Evolutionary conservation across 2,888 invertebrate genomes (phyloP).

Genomic region (Tubulanus polymorphus): DNA sequence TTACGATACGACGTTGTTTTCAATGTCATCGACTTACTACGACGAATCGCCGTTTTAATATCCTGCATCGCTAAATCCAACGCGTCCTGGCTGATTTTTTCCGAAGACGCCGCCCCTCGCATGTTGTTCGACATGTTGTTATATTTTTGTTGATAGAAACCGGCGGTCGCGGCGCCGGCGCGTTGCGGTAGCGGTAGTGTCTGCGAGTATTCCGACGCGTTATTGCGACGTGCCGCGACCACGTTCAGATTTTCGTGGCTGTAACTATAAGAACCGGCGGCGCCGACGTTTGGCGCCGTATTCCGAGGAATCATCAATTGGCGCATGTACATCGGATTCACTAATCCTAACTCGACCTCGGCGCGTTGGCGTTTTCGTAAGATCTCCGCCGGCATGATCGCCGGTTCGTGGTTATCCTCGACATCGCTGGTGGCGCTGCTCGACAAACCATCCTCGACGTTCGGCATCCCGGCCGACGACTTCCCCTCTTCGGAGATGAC

Average conservation of each 20-base stretch:
- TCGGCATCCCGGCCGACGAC: constrained; percentile 65
- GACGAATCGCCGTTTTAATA: constrained; percentile 74
- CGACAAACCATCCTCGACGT: constrained; percentile 88
- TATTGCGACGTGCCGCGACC: not conserved
- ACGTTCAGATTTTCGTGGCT: too few species aligned
- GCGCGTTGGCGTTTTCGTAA: constrained; percentile 58
- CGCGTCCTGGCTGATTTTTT: constrained; percentile 37
- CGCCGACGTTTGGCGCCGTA: too few species aligned
- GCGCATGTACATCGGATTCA: too few species aligned
- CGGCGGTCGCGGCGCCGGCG: too few species aligned
- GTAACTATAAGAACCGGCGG: too few species aligned
- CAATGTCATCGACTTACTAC: constrained; percentile 57
- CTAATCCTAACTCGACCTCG: constrained; percentile 25
- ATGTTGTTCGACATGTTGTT: not conserved
- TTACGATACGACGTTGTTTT: constrained; percentile 28
- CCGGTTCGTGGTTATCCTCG: constrained; percentile 59
- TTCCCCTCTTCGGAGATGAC: constrained; percentile 46
- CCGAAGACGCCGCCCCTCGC: not conserved
- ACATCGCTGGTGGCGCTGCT: constrained; percentile 90
- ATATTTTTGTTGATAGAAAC: too few species aligned
- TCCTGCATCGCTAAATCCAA: constrained; percentile 67
- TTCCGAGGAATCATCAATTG: too few species aligned
- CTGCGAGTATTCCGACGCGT: not conserved
- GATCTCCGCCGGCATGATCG: constrained; percentile 63
- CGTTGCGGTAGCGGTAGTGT: not conserved